Evolutionary conservation across 1,140 invertebrate genomes (phyloP), one percentile per base, ranked within the genome.

Genomic region (Psix sp.): DNA sequence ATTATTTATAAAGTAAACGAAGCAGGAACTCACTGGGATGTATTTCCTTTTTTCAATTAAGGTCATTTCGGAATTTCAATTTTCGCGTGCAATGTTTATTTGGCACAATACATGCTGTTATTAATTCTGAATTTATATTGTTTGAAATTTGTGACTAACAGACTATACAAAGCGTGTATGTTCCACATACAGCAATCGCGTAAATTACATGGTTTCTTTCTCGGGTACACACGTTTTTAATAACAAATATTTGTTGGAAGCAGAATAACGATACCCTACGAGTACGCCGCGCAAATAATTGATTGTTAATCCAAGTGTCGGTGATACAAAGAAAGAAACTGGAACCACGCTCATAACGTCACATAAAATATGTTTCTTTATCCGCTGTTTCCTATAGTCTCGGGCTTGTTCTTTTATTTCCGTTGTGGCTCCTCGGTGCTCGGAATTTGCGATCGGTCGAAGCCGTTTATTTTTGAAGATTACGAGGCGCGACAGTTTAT

Each of bases 401-500:
- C 57, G 35, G 51, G 62, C 43, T 48, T 70, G 48, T 70, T 73
- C 68, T 73, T 70, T 73, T 73, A 68, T 73, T 73, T 73, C 74
- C 67, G 51, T 77, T 68, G 42, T 63, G 68, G 59, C 72, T 67
- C 63, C 65, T 75, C 72, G 39, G 59, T 63, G 72, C 59, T 63
- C 74, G 75, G 72, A 77, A 79, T 75, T 75, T 72, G 72, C 77
- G 72, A 75, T 79, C 71, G 74, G 62, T 70, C 59, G 65, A 75
- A 75, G 72, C 68, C 71, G 75, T 79, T 79, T 79, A 77, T 79
- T 77, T 77, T 77, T 71, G 70, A 77, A 79, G 75, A 79, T 79
- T 79, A 79, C 77, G 77, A 79, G 72, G 68, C 77, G 77, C 77
- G 75, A 79, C 77, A 79, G 77, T 79, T 79, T 77, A 79, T 77